A percentile compares a stretch with the other conserved stretches of the same genome.
phyloP scores from a whole-genome alignment of 2,113 vertebrate species.

The Brachypodius melanocephalos region DNA sequence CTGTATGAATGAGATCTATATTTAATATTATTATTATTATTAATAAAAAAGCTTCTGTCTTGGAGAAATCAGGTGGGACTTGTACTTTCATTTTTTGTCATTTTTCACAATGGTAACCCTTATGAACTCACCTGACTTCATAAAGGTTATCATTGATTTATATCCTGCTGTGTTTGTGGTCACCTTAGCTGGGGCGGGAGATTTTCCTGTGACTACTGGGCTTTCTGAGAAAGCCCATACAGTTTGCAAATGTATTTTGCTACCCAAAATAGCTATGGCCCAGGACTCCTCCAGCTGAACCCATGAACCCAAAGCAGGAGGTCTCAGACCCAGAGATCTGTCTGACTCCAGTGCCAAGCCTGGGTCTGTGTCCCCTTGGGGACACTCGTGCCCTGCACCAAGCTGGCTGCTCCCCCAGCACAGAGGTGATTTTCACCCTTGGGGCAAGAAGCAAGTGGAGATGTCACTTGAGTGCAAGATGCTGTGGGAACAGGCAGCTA shows the following conservation, averaged over 20 bases:
- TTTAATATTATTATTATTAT: constrained; percentile 75
- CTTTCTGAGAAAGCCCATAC: neutral
- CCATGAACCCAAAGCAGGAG: neutral
- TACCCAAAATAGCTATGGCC: neutral
- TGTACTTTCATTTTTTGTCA: neutral
- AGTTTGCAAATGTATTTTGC: neutral
- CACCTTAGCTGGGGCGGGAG: neutral
- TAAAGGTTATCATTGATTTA: neutral
- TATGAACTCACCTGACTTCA: neutral
- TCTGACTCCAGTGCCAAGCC: neutral
- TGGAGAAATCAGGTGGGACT: constrained; percentile 75
- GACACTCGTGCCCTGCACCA: accelerated
- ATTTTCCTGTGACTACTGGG: neutral
- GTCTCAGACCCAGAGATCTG: neutral
- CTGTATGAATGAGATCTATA: constrained; percentile 83
- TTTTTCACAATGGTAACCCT: neutral
- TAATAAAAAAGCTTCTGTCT: constrained; percentile 71
- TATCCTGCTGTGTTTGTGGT: neutral
- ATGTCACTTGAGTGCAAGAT: neutral
- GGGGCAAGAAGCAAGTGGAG: neutral
- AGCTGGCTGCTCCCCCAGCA: neutral
- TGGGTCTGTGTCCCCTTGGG: neutral
- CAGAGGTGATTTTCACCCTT: neutral
- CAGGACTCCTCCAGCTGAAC: neutral
- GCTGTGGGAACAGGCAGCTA: neutral